Percentiles rank a stretch among this genome's conserved stretches.
These are phyloP conservation scores for Eubucco bourcierii DNA, from an alignment of 2,113 vertebrate species.

Conservation along the genomic window DNA sequence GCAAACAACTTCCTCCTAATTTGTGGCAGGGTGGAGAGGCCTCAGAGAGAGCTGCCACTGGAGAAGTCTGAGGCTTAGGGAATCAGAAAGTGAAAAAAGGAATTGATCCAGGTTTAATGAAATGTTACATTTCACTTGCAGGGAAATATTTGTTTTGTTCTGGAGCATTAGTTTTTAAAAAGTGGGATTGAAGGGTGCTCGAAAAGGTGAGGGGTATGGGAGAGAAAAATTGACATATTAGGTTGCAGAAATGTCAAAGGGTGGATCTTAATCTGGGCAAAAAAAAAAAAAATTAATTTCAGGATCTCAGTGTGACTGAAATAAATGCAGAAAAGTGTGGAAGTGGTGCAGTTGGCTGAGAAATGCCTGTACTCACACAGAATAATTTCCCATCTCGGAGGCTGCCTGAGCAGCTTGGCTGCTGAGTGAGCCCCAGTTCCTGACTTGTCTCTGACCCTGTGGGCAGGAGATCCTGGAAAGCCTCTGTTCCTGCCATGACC, in stretches of 20 bases:
- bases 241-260: slow-evolving; percentile 13
- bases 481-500: rapidly evolving
- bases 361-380: neutral
- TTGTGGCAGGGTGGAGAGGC: neutral
- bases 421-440: neutral
- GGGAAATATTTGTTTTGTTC: slow-evolving; percentile 32
- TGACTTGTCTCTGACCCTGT: rapidly evolving
- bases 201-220: neutral
- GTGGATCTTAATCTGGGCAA: neutral
- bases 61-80: neutral
- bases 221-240: slow-evolving; percentile 16
- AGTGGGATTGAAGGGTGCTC: neutral
- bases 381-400: neutral
- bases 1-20: too few species aligned
- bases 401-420: neutral
- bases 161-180: slow-evolving; percentile 19
- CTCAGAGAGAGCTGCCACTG: neutral
- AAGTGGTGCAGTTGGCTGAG: neutral
- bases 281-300: slow-evolving; percentile 27
- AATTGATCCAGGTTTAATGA: slow-evolving; percentile 45
- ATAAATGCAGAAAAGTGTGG: neutral
- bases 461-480: neutral
- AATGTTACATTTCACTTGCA: slow-evolving; percentile 37
- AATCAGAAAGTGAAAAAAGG: neutral
- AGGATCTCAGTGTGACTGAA: neutral